These are phyloP conservation scores for Cremastinae sp. DNA, from an alignment of 2,888 invertebrate genomes.

Conservation along the genomic window DNA sequence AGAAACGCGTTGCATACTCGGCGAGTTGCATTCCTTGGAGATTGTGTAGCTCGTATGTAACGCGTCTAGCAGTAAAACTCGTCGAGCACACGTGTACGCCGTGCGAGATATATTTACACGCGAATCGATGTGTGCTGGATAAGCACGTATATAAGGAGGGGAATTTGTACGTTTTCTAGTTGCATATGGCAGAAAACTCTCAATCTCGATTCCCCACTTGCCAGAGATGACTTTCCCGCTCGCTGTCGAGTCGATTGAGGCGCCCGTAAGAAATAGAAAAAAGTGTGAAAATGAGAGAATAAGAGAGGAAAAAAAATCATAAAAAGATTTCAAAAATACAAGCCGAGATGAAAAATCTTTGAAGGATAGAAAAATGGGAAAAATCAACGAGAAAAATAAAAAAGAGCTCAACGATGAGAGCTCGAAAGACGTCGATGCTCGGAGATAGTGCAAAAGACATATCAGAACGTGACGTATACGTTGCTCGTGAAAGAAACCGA, in stretches of 20 bases:
- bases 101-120: background rate
- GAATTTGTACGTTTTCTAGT: background rate
- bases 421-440: slow-evolving; percentile 23
- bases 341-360: too few relatives aligned
- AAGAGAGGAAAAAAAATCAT: background rate
- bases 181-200: slow-evolving; percentile 53
- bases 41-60: slow-evolving; percentile 57
- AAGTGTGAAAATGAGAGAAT: background rate
- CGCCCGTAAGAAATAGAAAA: background rate
- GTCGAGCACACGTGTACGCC: slow-evolving; percentile 11
- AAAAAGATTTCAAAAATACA: too few relatives aligned
- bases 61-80: slow-evolving; percentile 31
- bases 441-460: slow-evolving; percentile 51
- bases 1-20: slow-evolving; percentile 39
- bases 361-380: background rate
- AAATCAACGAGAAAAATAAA: background rate
- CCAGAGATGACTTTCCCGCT: slow-evolving; percentile 23
- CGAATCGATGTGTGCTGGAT: background rate
- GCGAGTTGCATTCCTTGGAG: slow-evolving; percentile 51
- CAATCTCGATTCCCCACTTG: slow-evolving; percentile 47
- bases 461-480: slow-evolving; percentile 61
- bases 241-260: background rate
- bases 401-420: background rate
- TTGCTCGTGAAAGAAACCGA: slow-evolving; percentile 65
- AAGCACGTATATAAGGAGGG: background rate